Base-by-base conservation (phyloP, 2,797 vertebrate genomes). In the Ispidina picta region DNA sequence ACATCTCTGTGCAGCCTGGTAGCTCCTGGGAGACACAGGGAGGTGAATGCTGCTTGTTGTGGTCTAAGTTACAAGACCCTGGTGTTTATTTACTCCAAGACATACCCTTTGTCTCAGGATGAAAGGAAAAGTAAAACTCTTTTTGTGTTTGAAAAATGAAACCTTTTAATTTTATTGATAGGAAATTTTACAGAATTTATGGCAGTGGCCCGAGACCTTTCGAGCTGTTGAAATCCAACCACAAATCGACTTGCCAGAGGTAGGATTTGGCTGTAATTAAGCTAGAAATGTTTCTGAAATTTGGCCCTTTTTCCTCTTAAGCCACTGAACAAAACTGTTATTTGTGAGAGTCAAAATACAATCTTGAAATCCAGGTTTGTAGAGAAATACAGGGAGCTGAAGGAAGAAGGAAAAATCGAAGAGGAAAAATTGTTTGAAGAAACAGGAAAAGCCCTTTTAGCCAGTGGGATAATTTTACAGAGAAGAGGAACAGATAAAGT, bases 221-320 rank as follows among this genome's bases (percentile, higher is more conserved):
- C 5, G 97, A 99, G n/a, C 97, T 99, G 31, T 90, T 94, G 8
- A 98, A 96, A 66, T 55, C 95, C 12, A 97, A 97, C 91, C 98
- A 98, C 96, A 97, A 98, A 59, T 99, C 99, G 18, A 89, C 94
- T 0, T 98, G 98, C 95, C 98, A 99, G 90, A 98, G 97, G 99
- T 98, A 95, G 91, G 95, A 3, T 68, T 29, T 23, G 7, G 25
- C 35, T 9, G 2, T 2, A 1, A 13, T 15, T 5, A 6, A 76
- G 11, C 1, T 18, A 12, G 39, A n/a, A 25, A 2, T 5, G 2
- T 10, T 15, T 35, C 15, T 17, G 37, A 5, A 20, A 2, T 37
- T 54, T 23, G 5, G 3, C 10, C 22, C 5, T n/a, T 19, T 5
- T 10, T n/a, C 22, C n/a, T 25, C 6, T 10, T 1, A 6, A 6